Conservation (phyloP, 1,140 invertebrate genomes). For the Drosophila nebulosa region DNA sequence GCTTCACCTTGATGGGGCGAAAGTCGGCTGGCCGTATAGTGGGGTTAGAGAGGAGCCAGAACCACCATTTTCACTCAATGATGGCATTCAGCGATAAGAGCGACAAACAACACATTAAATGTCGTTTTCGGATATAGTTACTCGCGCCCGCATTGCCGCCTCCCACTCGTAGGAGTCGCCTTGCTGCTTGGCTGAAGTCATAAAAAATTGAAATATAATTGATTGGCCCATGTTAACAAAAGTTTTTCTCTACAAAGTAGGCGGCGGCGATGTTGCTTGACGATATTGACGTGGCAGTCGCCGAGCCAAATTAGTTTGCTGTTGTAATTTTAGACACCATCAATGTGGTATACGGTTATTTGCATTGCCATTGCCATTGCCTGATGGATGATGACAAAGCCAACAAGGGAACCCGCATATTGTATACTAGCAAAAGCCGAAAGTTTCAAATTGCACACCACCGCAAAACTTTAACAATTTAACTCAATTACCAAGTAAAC, state of each 20-base stretch:
- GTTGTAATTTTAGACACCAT: conserved; percentile 64
- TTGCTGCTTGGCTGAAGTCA: conserved; percentile 47
- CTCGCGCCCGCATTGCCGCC: not conserved
- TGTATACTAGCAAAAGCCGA: conserved; percentile 3
- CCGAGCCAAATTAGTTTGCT: conserved; percentile 55
- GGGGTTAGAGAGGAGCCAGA: not conserved
- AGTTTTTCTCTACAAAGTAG: not conserved
- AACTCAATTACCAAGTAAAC: conserved; percentile 60
- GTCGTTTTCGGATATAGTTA: conserved; percentile 40
- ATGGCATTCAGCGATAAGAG: conserved; percentile 63
- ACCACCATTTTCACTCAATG: conserved; percentile 6
- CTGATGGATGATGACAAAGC: conserved; percentile 39
- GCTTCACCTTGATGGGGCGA: not conserved
- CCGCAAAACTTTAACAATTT: conserved; percentile 53
- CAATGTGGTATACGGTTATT: conserved; percentile 26
- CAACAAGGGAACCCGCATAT: conserved; percentile 5
- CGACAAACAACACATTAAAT: conserved; percentile 44
- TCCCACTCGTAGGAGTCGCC: not conserved
- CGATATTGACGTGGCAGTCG: conserved; percentile 62
- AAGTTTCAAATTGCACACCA: conserved; percentile 37
- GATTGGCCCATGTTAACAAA: conserved; percentile 55
- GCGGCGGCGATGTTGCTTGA: not conserved
- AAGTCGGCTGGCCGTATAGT: not conserved
- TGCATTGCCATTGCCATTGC: conserved; percentile 4
- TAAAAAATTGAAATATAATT: conserved; percentile 76